Percentiles rank a stretch among this genome's conserved stretches.
These are phyloP conservation scores for Conistra vaccinii DNA, from an alignment of 2,888 invertebrate species.

Conservation along the genomic window DNA sequence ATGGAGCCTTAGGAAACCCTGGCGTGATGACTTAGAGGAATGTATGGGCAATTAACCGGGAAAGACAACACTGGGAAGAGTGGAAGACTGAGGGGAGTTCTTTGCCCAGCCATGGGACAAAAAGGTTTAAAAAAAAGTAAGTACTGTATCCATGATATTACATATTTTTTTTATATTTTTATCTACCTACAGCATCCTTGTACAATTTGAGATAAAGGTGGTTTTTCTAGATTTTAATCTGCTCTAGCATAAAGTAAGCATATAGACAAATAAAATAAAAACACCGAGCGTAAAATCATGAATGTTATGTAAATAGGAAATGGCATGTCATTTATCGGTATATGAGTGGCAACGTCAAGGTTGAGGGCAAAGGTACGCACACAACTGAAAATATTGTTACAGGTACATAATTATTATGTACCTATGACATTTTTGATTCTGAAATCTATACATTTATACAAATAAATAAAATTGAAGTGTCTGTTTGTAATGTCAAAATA, in stretches of 20 bases:
- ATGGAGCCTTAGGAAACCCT: no score
- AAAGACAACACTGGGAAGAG: no score
- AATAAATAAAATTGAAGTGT: no score
- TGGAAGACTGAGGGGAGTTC: no score
- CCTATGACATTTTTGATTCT: no score
- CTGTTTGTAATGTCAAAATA: no score
- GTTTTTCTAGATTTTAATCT: not conserved
- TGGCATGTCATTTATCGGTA: constrained; percentile 19
- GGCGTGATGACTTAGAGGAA: no score
- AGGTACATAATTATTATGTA: no score
- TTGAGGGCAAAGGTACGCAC: constrained; percentile 17
- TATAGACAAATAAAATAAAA: constrained; percentile 14
- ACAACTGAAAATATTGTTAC: constrained; percentile 17
- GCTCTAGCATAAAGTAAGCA: not conserved
- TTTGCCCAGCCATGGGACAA: no score
- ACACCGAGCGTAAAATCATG: not conserved
- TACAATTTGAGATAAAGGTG: not conserved
- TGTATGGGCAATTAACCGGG: no score
- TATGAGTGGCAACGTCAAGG: constrained; percentile 33
- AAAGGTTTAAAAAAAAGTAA: no score
- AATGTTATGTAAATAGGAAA: constrained; percentile 42
- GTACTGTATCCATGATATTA: not conserved
- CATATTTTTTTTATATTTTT: not conserved
- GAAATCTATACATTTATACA: no score
- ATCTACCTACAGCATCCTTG: not conserved